Evolutionary conservation across 1,140 invertebrate genomes (phyloP).

Genomic region (Monochamus saltuarius): DNA sequence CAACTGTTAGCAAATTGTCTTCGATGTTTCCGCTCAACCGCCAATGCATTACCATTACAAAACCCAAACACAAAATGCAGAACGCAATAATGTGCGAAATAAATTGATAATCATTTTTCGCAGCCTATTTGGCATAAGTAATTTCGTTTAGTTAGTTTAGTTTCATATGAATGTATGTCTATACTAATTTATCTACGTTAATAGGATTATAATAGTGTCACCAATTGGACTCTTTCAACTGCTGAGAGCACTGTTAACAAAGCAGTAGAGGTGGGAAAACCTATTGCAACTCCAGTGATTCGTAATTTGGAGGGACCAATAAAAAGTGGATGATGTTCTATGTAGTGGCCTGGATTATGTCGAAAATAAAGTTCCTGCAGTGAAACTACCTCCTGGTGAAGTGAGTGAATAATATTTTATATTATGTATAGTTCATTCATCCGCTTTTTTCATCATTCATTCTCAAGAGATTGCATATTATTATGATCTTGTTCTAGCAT

Average conservation of each 20-base stretch:
- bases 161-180: too few relatives aligned
- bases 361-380: constrained; percentile 54
- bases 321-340: constrained; percentile 53
- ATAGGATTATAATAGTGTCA: constrained; percentile 60
- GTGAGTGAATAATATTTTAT: constrained; percentile 48
- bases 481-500: too few relatives aligned
- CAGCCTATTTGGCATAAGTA: too few relatives aligned
- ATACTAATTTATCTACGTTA: too few relatives aligned
- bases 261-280: constrained; percentile 54
- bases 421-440: not conserved
- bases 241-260: constrained; percentile 57
- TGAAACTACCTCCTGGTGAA: constrained; percentile 52
- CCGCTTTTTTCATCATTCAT: not conserved
- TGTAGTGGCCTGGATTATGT: constrained; percentile 56
- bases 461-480: not conserved
- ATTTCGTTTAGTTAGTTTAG: too few relatives aligned
- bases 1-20: too few relatives aligned
- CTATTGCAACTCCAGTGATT: constrained; percentile 55
- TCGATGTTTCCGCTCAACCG: too few relatives aligned
- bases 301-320: constrained; percentile 54
- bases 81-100: too few relatives aligned
- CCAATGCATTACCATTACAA: too few relatives aligned
- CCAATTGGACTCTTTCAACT: constrained; percentile 58
- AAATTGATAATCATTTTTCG: too few relatives aligned
- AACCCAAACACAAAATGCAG: too few relatives aligned